Evolutionary conservation across 2,888 invertebrate genomes (phyloP).

Genomic region (Clitarchus hookeri): DNA sequence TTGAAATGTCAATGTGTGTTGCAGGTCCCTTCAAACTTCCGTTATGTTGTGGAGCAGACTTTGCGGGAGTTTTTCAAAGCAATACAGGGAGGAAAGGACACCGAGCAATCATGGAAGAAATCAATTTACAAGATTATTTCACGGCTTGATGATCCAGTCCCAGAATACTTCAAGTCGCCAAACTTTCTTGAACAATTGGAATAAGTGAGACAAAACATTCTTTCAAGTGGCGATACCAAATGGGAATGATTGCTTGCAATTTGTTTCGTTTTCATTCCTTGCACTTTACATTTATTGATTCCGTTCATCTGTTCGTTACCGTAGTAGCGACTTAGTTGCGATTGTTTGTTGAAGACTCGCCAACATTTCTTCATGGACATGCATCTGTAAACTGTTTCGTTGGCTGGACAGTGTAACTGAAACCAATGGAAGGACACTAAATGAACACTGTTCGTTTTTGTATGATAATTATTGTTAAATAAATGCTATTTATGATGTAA

Average conservation of each 20-base stretch:
- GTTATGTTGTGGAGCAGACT: constrained; percentile 96
- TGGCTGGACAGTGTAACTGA: constrained; percentile 21
- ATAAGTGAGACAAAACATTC: constrained; percentile 58
- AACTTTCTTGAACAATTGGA: constrained; percentile 99
- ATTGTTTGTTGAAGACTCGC: neutral
- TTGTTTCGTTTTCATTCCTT: constrained; percentile 6
- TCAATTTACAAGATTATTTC: constrained; percentile 99
- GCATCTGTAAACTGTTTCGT: constrained; percentile 42
- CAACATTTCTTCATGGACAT: constrained; percentile 4
- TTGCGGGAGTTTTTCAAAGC: constrained; percentile 99
- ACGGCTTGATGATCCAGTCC: constrained; percentile 97
- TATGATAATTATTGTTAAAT: constrained; percentile 31
- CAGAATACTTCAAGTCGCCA: constrained; percentile 99
- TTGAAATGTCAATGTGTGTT: constrained; percentile 43
- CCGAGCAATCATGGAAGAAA: constrained; percentile 99
- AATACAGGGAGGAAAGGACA: constrained; percentile 94
- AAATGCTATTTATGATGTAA: constrained; percentile 22
- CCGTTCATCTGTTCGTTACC: constrained; percentile 1
- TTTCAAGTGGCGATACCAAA: neutral
- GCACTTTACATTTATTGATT: neutral
- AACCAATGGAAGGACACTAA: constrained; percentile 17
- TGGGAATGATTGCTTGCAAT: constrained; percentile 14
- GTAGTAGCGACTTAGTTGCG: neutral
- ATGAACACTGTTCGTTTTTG: constrained; percentile 25
- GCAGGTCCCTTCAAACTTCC: constrained; percentile 97